Evolutionary conservation across 2,888 invertebrate species (phyloP).

Genomic region (Calephelis perditalis): DNA sequence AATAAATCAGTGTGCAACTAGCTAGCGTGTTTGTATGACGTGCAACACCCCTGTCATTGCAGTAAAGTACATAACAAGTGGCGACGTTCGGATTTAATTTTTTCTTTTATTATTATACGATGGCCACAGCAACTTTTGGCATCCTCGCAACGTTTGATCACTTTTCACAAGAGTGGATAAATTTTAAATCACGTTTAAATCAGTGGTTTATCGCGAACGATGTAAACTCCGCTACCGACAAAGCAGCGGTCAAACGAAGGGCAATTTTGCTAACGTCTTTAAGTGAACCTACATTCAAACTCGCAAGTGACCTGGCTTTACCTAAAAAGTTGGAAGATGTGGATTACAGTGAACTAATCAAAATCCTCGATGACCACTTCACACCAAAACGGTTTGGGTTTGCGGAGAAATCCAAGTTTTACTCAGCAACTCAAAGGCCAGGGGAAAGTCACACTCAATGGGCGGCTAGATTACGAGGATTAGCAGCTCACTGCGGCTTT

Average conservation of each 20-base stretch:
- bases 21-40: too few relatives aligned
- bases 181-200: constrained; percentile 18
- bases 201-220: constrained; percentile 26
- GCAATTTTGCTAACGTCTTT: constrained; percentile 23
- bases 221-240: constrained; percentile 19
- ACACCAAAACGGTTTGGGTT: constrained; percentile 25
- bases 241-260: constrained; percentile 20
- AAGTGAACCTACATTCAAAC: constrained; percentile 25
- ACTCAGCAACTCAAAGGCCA: constrained; percentile 4
- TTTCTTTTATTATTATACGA: not conserved
- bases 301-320: constrained; percentile 26
- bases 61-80: too few relatives aligned
- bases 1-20: too few relatives aligned
- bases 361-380: constrained; percentile 22
- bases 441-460: constrained; percentile 20
- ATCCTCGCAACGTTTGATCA: constrained; percentile 18
- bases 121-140: constrained; percentile 19
- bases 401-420: constrained; percentile 17
- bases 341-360: constrained; percentile 19
- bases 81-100: too few relatives aligned
- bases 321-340: constrained; percentile 25
- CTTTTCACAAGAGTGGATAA: constrained; percentile 19
- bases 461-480: not conserved
- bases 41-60: too few relatives aligned
- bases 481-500: not conserved